Evolutionary conservation across 92 coral and sea anemone species (phyloP), one percentile per base, ranked within the genome.

Genomic region (Porites lobata): DNA sequence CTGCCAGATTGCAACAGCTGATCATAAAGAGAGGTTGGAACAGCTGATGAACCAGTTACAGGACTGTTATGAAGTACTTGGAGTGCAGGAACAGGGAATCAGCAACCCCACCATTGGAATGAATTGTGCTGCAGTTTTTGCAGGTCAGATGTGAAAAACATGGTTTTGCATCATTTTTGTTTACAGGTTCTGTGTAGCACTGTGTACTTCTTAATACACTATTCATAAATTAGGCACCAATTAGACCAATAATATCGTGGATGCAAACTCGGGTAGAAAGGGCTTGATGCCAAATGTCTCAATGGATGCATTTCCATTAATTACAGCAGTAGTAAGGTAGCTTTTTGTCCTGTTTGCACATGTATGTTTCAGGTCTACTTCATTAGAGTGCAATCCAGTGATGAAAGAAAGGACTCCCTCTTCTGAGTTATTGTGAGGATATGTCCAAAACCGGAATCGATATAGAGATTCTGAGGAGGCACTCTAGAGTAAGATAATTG

Each of bases 341-440:
- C 4, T 38, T 5, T 38, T 38, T 38, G 47, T 38, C 47, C 47
- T 38, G 7, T 38, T 38, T 38, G 47, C 47, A 38, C 43, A 38
- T 38, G 0, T 38, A 6, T 38, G 47, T 38, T 38, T 38, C 61
- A 56, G 3, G 13, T 56, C 13, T 56, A 56, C 61, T 2, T 56
- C 0, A 56, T 38, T 3, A 38, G 47, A 14, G 72, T 78, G 83
- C 83, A 52, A 78, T 94, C 93, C 94, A 24, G 17, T 96, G 98
- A 95, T 93, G 99, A 96, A 89, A 93, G 78, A 90, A 81, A 92
- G 90, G 96, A 88, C 99, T 95, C 98, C 96, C 94, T 89, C 94
- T 93, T 73, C 96, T 88, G 94, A 95, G 15, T 50, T 62, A 2
- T 70, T 18, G 65, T 91, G 96, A 89, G 68, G 94, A 93, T 84